Percentiles rank a stretch among this genome's conserved stretches.
phyloP scores from a whole-genome alignment of 2,888 invertebrate genomes.

The Hypsopygia costalis region DNA sequence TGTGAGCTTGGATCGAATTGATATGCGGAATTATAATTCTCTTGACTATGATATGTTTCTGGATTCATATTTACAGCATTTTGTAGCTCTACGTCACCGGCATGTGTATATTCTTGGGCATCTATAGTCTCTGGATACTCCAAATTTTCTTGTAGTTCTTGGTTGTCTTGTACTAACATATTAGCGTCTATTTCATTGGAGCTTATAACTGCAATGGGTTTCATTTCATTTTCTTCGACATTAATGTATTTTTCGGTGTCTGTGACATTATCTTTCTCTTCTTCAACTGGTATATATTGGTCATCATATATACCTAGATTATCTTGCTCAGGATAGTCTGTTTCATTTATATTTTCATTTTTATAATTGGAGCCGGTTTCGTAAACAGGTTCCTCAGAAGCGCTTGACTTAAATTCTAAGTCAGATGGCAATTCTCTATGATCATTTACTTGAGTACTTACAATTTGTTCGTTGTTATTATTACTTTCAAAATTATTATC shows the following conservation, averaged over 20 bases:
- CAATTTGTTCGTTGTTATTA: background rate
- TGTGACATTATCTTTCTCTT: slow-evolving; percentile 7
- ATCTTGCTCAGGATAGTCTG: background rate
- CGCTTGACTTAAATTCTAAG: background rate
- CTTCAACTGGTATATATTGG: slow-evolving; percentile 14
- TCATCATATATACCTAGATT: slow-evolving; percentile 1
- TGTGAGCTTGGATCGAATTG: slow-evolving; percentile 14
- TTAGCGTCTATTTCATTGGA: slow-evolving; percentile 20
- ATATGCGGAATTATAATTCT: slow-evolving; percentile 14
- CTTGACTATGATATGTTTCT: slow-evolving; percentile 14
- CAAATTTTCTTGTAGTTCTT: slow-evolving; percentile 13
- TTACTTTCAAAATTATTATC: slow-evolving; percentile 1
- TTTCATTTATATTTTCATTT: background rate
- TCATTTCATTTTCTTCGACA: slow-evolving; percentile 21
- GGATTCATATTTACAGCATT: slow-evolving; percentile 28
- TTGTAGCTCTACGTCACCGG: slow-evolving; percentile 21
- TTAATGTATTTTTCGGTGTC: slow-evolving; percentile 18
- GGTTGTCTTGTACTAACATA: slow-evolving; percentile 6
- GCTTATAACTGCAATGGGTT: slow-evolving; percentile 19
- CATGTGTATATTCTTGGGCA: slow-evolving; percentile 27
- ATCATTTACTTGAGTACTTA: background rate
- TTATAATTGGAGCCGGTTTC: background rate
- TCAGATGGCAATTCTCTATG: background rate
- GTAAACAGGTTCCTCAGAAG: background rate
- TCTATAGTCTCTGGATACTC: slow-evolving; percentile 29